These are phyloP conservation scores for Neogale vison DNA, from an alignment of 2,113 vertebrate genomes.

Conservation along the genomic window DNA sequence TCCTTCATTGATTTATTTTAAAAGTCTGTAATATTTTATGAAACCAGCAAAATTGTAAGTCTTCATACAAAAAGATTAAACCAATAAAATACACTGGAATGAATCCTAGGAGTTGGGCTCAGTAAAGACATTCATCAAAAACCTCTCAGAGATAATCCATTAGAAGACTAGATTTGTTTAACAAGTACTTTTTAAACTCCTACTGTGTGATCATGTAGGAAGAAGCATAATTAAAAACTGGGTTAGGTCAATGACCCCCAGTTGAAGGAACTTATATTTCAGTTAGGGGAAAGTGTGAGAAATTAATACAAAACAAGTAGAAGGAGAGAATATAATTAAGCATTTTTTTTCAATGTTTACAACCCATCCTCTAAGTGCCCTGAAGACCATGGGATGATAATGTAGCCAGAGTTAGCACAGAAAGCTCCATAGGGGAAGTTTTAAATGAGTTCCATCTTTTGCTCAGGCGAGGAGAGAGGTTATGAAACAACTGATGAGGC, in stretches of 20 bases:
- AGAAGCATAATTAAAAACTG: constrained; percentile 43
- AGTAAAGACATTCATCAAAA: constrained; percentile 57
- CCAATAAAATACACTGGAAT: constrained; percentile 54
- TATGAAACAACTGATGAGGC: not conserved
- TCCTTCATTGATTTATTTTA: constrained; percentile 41
- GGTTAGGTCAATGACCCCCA: not conserved
- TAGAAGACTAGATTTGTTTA: constrained; percentile 25
- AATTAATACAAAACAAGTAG: not conserved
- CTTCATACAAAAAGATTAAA: constrained; percentile 62
- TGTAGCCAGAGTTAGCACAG: not conserved
- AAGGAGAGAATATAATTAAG: not conserved
- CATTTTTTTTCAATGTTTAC: not conserved
- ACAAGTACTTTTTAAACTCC: constrained; percentile 46
- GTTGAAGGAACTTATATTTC: constrained; percentile 25
- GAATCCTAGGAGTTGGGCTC: constrained; percentile 56
- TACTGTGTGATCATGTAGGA: not conserved
- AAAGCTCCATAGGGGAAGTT: not conserved
- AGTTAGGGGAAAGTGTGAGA: not conserved
- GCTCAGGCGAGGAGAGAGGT: not conserved
- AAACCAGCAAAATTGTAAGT: constrained; percentile 48
- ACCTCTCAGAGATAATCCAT: constrained; percentile 24
- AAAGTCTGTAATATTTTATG: constrained; percentile 41
- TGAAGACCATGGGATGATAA: not conserved
- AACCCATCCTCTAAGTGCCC: not conserved
- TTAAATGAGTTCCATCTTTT: not conserved